Conservation (phyloP, 2,888 invertebrate species). For the Microchrysa polita region DNA sequence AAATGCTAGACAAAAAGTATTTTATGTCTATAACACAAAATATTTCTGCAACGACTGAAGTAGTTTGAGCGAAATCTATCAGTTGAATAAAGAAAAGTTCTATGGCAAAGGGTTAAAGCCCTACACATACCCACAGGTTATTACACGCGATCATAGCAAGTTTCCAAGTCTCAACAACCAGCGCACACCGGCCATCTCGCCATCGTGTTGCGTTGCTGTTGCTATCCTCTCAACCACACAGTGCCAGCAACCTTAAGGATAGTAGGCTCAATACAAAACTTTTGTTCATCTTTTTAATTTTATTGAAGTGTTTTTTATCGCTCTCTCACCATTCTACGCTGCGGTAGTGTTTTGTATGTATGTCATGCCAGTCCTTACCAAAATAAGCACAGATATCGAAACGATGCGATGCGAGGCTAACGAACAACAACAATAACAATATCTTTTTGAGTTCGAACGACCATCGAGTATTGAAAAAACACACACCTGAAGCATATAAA, state of each 20-base stretch:
- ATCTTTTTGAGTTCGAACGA: not conserved
- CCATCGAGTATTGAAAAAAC: conserved; percentile 26
- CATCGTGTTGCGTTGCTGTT: not conserved
- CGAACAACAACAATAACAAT: not conserved
- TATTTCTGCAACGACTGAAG: no score
- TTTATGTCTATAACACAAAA: no score
- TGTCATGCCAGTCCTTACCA: conserved; percentile 30
- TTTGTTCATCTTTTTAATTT: conserved; percentile 35
- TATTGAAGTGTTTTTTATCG: conserved; percentile 38
- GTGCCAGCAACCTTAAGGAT: conserved; percentile 14
- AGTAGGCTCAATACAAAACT: conserved; percentile 38
- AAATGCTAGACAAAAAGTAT: no score
- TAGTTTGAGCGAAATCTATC: no score
- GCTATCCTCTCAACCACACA: not conserved
- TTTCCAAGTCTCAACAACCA: not conserved
- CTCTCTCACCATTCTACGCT: conserved; percentile 22
- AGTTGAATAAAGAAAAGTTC: no score
- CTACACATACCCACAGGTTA: conserved; percentile 1
- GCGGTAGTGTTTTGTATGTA: conserved; percentile 7
- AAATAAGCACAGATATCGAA: conserved; percentile 35
- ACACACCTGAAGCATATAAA: conserved; percentile 23
- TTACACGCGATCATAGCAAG: conserved; percentile 5
- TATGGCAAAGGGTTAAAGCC: no score
- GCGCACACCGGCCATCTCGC: not conserved
- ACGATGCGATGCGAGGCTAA: conserved; percentile 20